Evolutionary conservation across 1,140 invertebrate genomes (phyloP).

Genomic region (Drosophila leontia): DNA sequence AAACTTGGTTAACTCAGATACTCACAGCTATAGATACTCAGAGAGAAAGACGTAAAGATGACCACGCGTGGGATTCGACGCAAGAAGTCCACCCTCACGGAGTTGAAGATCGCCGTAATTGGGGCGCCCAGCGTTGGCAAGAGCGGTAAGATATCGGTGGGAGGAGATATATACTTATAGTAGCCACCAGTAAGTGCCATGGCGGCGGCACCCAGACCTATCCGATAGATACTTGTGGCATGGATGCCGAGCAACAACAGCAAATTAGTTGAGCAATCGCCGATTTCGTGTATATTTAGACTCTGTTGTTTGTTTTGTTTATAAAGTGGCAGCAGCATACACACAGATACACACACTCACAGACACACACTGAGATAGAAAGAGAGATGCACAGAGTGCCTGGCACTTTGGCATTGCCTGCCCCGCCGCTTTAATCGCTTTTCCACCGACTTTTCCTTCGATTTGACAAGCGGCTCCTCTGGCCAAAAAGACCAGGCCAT

Average conservation of each 20-base stretch:
- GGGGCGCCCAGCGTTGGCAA: conserved; percentile 94
- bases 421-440: conserved; percentile 65
- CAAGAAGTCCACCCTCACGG: conserved; percentile 94
- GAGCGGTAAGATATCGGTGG: conserved; percentile 88
- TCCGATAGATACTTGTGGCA: conserved; percentile 45
- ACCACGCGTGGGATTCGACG: conserved; percentile 90
- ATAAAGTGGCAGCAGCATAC: conserved; percentile 77
- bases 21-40: conserved; percentile 2
- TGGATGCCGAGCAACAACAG: conserved; percentile 72
- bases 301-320: conserved; percentile 80
- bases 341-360: conserved; percentile 26
- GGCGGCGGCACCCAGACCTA: conserved; percentile 15
- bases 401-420: conserved; percentile 62
- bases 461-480: conserved; percentile 68
- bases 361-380: conserved; percentile 6
- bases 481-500: conserved; percentile 58
- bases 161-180: conserved; percentile 1
- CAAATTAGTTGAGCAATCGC: conserved; percentile 83
- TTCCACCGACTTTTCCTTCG: conserved; percentile 55
- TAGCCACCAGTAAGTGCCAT: conserved; percentile 21
- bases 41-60: conserved; percentile 83
- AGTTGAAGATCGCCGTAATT: conserved; percentile 94
- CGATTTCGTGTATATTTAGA: conserved; percentile 79
- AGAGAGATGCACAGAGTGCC: conserved; percentile 25
- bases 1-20: conserved; percentile 1